Evolutionary conservation across 1,140 invertebrate species (phyloP), one percentile per base, ranked within the genome.

Genomic region (Drosophila bocki): DNA sequence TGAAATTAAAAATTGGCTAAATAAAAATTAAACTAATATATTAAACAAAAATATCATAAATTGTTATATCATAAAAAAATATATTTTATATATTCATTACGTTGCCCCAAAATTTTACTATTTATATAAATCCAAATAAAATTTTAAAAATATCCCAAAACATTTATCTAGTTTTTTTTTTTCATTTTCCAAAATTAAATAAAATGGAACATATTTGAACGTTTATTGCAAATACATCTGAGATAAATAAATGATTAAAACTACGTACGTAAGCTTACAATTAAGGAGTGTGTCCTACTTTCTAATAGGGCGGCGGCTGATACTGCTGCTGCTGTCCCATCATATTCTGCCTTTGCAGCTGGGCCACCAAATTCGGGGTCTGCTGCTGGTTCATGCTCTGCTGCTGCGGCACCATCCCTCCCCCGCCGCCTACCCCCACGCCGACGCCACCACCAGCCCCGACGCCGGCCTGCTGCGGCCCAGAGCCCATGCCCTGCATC

Each of bases 281-380:
- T 11, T 81, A 72, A 15, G 62, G 63, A 51, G 64, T 44, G 48
- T 67, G 19, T 56, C 13, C 12, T 71, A 68, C 19, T 8, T 47
- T 60, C 65, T 90, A 90, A 67, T 85, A 90, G 22, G 81, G 85
- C 26, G 86, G 85, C 17, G 81, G 82, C 44, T 90, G 81, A 45
- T 90, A 92, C 70, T 91, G 91, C 26, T 90, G 87, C 68, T 93
- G 93, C 45, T 92, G 93, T 2, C 77, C 88, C 85, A 91, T 93
- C 93, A 92, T 93, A 79, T 83, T 91, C 54, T 95, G 95, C 42
- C 94, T 93, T 74, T 94, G 95, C 64, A 95, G 92, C 80, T 95
- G 95, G 7, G 95, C 95, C 2, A 95, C 94, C n/a, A 95, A 83
- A 68, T 95, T 95, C 2, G 94, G 93, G 0, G 93, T 94, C 63